A percentile compares a stretch with the other conserved stretches of the same genome.
These are phyloP conservation scores for Melanostoma mellinum DNA, from an alignment of 2,888 invertebrate species.

Conservation along the genomic window DNA sequence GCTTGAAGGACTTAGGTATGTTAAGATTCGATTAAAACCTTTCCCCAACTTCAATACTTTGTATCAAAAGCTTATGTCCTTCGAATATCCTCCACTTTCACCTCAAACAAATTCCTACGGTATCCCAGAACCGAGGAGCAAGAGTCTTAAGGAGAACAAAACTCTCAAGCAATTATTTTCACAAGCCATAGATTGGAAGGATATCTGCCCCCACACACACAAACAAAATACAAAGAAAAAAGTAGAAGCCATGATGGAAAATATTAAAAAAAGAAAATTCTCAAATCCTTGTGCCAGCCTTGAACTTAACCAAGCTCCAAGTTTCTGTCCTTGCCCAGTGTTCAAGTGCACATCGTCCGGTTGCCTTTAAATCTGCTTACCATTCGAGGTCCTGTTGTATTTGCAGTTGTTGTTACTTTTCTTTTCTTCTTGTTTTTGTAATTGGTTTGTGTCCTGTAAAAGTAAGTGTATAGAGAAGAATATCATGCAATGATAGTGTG, in stretches of 20 bases:
- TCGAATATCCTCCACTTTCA: slow-evolving; percentile 49
- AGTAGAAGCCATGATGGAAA: slow-evolving; percentile 30
- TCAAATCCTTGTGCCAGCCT: slow-evolving; percentile 64
- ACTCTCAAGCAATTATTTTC: slow-evolving; percentile 63
- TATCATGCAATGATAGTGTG: slow-evolving; percentile 21
- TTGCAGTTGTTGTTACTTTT: slow-evolving; percentile 17
- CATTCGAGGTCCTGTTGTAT: slow-evolving; percentile 18
- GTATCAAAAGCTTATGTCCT: slow-evolving; percentile 40
- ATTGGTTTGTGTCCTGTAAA: slow-evolving; percentile 41
- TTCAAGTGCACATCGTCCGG: slow-evolving; percentile 67
- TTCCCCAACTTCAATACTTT: slow-evolving; percentile 12
- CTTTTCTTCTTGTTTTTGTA: slow-evolving; percentile 43
- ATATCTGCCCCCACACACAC: slow-evolving; percentile 24
- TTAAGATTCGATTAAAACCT: slow-evolving; percentile 24
- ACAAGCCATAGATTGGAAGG: slow-evolving; percentile 56
- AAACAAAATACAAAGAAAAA: slow-evolving; percentile 25
- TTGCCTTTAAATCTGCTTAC: slow-evolving; percentile 50
- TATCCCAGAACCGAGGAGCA: not conserved
- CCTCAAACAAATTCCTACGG: slow-evolving; percentile 35
- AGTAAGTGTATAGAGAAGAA: slow-evolving; percentile 54
- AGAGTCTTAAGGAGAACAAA: slow-evolving; percentile 16
- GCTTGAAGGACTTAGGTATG: slow-evolving; percentile 4
- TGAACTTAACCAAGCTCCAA: slow-evolving; percentile 72
- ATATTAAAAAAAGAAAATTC: slow-evolving; percentile 17
- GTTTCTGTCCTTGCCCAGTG: slow-evolving; percentile 69